phyloP scores from a whole-genome alignment of 2,113 vertebrate genomes.

The Coptodon rendalli region DNA sequence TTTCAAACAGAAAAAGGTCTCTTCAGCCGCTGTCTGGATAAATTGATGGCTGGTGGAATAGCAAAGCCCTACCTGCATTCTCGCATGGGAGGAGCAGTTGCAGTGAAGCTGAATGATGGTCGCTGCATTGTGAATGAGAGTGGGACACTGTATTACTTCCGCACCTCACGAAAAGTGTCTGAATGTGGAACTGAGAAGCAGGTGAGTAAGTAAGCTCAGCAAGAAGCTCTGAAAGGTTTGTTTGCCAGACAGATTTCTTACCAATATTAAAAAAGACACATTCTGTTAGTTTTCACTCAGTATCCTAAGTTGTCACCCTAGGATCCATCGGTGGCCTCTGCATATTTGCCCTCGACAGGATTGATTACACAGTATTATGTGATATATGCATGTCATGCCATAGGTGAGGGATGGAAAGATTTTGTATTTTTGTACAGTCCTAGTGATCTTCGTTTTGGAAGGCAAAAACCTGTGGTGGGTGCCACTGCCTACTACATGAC shows the following conservation, averaged over 20 bases:
- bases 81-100: slow-evolving; percentile 22
- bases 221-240: rapidly evolving
- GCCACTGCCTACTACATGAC: not conserved
- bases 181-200: slow-evolving; percentile 54
- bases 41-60: slow-evolving; percentile 48
- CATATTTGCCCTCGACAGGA: not conserved
- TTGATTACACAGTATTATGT: rapidly evolving
- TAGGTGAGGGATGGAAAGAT: rapidly evolving
- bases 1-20: slow-evolving; percentile 57
- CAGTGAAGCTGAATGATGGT: slow-evolving; percentile 60
- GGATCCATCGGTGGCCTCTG: not conserved
- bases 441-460: not conserved
- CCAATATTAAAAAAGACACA: not conserved
- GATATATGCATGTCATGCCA: not conserved
- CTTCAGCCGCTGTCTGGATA: slow-evolving; percentile 55
- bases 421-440: not conserved
- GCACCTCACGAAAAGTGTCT: not conserved
- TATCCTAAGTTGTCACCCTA: not conserved
- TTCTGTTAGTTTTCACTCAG: not conserved
- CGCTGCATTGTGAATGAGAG: slow-evolving; percentile 43
- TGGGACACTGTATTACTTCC: slow-evolving; percentile 35
- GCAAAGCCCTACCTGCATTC: slow-evolving; percentile 56
- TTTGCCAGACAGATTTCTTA: not conserved
- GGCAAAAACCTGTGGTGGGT: not conserved
- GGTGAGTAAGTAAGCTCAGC: slow-evolving; percentile 11